phyloP scores from a whole-genome alignment of 2,113 vertebrate genomes.

The Ginglymostoma cirratum region DNA sequence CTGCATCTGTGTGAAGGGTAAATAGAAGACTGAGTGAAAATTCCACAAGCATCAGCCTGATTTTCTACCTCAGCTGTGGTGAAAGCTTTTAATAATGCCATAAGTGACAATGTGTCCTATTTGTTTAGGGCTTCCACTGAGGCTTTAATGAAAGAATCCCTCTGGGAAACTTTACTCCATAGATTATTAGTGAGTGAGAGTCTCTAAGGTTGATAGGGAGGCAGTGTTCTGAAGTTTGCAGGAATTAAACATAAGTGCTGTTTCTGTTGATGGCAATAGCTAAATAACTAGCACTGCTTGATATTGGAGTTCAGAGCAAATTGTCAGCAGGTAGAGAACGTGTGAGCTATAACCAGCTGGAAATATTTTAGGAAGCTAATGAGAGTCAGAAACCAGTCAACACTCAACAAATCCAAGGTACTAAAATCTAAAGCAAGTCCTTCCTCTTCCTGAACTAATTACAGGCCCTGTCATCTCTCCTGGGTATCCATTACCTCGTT shows the following conservation, averaged over 20 bases:
- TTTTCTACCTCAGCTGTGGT: no score
- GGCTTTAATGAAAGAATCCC: no score
- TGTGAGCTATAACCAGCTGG: not conserved
- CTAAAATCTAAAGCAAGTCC: not conserved
- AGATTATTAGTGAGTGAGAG: no score
- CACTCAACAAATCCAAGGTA: not conserved
- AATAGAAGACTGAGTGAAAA: no score
- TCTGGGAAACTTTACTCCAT: no score
- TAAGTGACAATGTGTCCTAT: no score
- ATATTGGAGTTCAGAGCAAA: not conserved
- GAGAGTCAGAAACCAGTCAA: not conserved
- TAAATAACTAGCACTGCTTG: not conserved
- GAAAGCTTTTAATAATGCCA: no score
- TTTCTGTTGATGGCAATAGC: not conserved
- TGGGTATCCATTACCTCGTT: not conserved
- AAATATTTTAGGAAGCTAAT: not conserved
- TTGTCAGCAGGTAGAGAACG: not conserved
- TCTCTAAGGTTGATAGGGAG: no score
- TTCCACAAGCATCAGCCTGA: no score
- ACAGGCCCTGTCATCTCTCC: not conserved
- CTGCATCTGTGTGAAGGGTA: no score
- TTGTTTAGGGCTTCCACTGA: no score
- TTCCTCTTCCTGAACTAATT: not conserved
- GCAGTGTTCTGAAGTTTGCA: no score
- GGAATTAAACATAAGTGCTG: not conserved